Evolutionary conservation across 1,140 invertebrate species (phyloP).

Genomic region (Micrasema longulum): DNA sequence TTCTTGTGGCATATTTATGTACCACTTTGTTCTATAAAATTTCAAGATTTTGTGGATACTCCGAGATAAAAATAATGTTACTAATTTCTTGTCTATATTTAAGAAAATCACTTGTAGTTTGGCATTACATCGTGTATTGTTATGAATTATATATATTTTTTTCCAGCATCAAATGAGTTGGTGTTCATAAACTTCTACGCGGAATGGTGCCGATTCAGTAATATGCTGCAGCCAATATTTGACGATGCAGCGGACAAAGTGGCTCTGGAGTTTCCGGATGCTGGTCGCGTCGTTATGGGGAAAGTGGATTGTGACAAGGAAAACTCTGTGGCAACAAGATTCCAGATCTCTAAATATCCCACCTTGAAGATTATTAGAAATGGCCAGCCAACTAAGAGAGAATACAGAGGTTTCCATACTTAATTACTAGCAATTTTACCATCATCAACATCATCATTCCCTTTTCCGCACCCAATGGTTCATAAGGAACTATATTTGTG

Average conservation of each 20-base stretch:
- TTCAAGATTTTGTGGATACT: no score
- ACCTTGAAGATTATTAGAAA: constrained; percentile 96
- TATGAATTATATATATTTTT: no score
- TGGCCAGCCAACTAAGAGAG: constrained; percentile 92
- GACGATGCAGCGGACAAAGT: constrained; percentile 95
- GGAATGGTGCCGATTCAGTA: constrained; percentile 97
- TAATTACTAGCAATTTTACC: not conserved
- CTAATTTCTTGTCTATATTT: no score
- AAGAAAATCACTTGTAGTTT: no score
- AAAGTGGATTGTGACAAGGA: constrained; percentile 98
- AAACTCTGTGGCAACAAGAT: constrained; percentile 85
- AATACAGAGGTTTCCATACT: constrained; percentile 93
- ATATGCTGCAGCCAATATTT: constrained; percentile 95
- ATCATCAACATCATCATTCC: no score
- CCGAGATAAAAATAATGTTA: no score
- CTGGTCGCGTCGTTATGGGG: constrained; percentile 90
- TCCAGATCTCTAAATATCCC: constrained; percentile 98
- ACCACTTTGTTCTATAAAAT: no score
- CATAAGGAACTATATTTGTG: no score
- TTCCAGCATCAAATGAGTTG: constrained; percentile 90
- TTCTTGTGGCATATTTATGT: no score
- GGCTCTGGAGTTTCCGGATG: constrained; percentile 80
- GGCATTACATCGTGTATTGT: no score
- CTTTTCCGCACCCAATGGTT: no score
- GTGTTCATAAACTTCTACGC: constrained; percentile 99